Evolutionary conservation across 2,888 invertebrate genomes (phyloP).

Genomic region (Phaonia tiefii): DNA sequence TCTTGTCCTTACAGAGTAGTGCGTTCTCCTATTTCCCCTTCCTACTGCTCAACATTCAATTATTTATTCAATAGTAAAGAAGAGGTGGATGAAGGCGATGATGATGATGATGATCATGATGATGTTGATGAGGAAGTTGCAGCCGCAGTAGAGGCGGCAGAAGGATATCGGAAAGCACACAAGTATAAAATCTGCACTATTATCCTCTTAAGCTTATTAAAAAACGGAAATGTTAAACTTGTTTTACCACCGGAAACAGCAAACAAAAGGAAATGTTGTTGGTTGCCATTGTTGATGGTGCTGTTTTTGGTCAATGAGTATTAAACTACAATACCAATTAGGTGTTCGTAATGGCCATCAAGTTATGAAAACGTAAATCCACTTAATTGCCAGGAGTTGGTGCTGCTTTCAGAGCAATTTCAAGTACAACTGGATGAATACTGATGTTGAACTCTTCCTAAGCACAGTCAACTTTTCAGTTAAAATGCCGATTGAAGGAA

Average conservation of each 20-base stretch:
- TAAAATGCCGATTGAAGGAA: no score
- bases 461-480: no score
- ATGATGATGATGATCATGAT: conserved; percentile 3
- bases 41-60: conserved; percentile 49
- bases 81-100: conserved; percentile 9
- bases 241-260: conserved; percentile 25
- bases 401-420: background rate
- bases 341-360: conserved; percentile 48
- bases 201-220: conserved; percentile 61
- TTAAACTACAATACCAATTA: conserved; percentile 55
- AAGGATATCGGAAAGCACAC: conserved; percentile 24
- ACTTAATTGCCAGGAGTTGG: conserved; percentile 1
- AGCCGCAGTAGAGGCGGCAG: background rate
- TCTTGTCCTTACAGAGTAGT: conserved; percentile 49
- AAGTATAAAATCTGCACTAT: conserved; percentile 53
- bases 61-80: conserved; percentile 55
- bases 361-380: conserved; percentile 8
- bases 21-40: conserved; percentile 44
- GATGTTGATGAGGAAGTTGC: background rate
- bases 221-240: conserved; percentile 58
- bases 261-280: conserved; percentile 8
- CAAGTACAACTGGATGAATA: background rate
- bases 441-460: background rate
- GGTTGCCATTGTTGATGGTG: background rate
- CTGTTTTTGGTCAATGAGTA: background rate